These are phyloP conservation scores for Drosophila paranaensis DNA, from an alignment of 2,888 invertebrate species.

Conservation along the genomic window DNA sequence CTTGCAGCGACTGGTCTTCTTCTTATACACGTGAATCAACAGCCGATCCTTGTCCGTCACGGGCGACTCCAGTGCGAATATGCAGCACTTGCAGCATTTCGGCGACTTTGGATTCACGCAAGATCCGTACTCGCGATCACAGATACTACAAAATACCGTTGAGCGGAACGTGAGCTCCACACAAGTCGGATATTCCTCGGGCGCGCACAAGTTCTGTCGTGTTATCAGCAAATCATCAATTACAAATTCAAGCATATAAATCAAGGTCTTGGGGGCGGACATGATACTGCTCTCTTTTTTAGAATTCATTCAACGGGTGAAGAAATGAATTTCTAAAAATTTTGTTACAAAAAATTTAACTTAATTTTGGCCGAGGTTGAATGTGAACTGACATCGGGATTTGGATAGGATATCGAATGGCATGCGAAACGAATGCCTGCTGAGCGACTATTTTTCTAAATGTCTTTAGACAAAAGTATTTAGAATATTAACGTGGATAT, in stretches of 20 bases:
- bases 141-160: constrained; percentile 81
- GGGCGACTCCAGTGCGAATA: constrained; percentile 82
- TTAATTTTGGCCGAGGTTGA: constrained; percentile 47
- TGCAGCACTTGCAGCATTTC: constrained; percentile 82
- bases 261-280: constrained; percentile 74
- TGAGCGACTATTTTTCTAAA: not conserved
- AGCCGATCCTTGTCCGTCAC: constrained; percentile 80
- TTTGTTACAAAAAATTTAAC: constrained; percentile 46
- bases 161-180: constrained; percentile 83
- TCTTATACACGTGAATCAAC: constrained; percentile 82
- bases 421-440: constrained; percentile 32
- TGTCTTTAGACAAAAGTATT: too few species aligned
- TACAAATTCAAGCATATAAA: constrained; percentile 84
- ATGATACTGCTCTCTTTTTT: constrained; percentile 53
- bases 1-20: constrained; percentile 83
- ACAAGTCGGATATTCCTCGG: constrained; percentile 84
- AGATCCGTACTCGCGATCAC: constrained; percentile 82
- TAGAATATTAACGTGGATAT: too few species aligned
- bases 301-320: constrained; percentile 21
- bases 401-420: not conserved
- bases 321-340: constrained; percentile 37
- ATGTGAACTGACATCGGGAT: constrained; percentile 29
- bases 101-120: constrained; percentile 72
- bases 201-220: constrained; percentile 83
- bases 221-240: constrained; percentile 83